Evolutionary conservation across 1,140 invertebrate species (phyloP).

Genomic region (Drosophila teissieri): DNA sequence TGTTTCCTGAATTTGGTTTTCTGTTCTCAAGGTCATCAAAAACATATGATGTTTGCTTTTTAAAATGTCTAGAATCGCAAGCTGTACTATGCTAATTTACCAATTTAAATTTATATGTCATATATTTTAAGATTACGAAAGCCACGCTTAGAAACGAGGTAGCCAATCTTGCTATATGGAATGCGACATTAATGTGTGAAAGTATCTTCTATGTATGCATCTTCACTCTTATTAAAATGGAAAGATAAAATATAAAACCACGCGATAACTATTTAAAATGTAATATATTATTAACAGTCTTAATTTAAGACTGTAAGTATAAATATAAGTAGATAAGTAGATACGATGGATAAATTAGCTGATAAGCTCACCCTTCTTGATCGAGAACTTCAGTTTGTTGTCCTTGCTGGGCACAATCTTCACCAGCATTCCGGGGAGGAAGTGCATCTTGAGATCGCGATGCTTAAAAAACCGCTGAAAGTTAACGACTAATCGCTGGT

Average conservation of each 20-base stretch:
- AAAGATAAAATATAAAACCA: not conserved
- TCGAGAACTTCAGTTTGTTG: conserved; percentile 76
- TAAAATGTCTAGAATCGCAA: too few species aligned
- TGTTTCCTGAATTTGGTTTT: too few species aligned
- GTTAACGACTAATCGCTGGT: conserved; percentile 64
- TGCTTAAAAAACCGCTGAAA: conserved; percentile 82
- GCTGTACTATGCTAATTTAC: too few species aligned
- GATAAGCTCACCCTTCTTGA: conserved; percentile 71
- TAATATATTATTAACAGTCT: too few species aligned
- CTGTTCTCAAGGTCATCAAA: not conserved
- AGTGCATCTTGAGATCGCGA: conserved; percentile 81
- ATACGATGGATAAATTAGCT: not conserved
- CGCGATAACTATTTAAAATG: too few species aligned
- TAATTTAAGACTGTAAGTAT: not conserved
- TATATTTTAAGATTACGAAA: conserved; percentile 25
- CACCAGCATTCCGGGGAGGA: conserved; percentile 76
- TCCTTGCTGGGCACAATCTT: conserved; percentile 82
- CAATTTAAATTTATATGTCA: not conserved
- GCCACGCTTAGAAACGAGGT: not conserved
- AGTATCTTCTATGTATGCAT: conserved; percentile 9
- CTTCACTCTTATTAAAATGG: not conserved
- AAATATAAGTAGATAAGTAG: too few species aligned
- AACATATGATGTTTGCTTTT: too few species aligned
- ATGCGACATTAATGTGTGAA: conserved; percentile 9
- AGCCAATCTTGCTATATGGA: conserved; percentile 2